phyloP scores from a whole-genome alignment of 1,140 invertebrate genomes.

The Pentalonia nigronervosa region DNA sequence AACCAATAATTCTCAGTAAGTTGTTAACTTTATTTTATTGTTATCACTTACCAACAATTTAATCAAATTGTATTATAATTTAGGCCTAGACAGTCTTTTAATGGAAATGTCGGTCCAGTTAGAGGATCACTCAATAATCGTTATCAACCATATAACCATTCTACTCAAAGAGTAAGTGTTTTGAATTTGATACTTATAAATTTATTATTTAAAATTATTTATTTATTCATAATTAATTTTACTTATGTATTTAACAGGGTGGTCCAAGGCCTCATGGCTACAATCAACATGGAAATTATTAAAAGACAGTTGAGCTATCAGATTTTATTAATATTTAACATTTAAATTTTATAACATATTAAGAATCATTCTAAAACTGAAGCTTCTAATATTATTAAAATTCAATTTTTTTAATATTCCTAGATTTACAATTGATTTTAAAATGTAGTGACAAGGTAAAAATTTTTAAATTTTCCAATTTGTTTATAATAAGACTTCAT shows the following conservation, averaged over 20 bases:
- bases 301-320: neutral
- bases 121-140: neutral
- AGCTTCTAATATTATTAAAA: neutral
- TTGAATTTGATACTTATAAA: neutral
- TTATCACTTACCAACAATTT: neutral
- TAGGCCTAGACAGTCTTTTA: neutral
- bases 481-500: neutral
- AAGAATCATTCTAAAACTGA: no score
- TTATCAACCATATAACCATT: conserved; percentile 55
- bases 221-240: neutral
- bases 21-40: neutral
- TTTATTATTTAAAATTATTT: neutral
- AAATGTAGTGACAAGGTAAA: neutral
- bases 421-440: neutral
- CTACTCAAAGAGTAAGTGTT: conserved; percentile 46
- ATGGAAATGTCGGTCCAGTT: neutral
- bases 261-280: conserved; percentile 58
- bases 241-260: conserved; percentile 32
- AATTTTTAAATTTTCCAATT: neutral
- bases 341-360: neutral
- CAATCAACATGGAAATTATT: conserved; percentile 28
- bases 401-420: neutral
- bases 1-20: conserved; percentile 33
- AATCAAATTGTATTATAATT: neutral
- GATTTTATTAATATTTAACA: neutral